A percentile compares a stretch with the other conserved stretches of the same genome.
phyloP scores from a whole-genome alignment of 2,113 vertebrate genomes.

The Synchiropus splendidus region DNA sequence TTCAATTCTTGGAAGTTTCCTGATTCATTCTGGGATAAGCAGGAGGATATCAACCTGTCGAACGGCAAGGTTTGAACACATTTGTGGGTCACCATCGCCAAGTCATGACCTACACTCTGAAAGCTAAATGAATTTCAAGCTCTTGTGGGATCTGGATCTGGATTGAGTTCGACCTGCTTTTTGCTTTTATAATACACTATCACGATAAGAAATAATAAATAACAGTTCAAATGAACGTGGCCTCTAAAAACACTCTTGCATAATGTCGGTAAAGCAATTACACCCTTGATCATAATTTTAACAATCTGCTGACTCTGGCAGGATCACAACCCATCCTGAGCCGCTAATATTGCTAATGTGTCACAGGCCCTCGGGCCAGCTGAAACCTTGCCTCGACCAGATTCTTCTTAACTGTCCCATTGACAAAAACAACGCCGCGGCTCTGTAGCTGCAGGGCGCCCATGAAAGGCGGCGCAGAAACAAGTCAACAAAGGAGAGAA shows the following conservation, averaged over 20 bases:
- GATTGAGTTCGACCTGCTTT: too few species aligned
- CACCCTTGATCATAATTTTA: neutral
- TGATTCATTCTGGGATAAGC: too few species aligned
- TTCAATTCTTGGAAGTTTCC: too few species aligned
- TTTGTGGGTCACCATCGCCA: too few species aligned
- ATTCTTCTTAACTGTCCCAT: constrained; percentile 19
- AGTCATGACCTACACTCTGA: too few species aligned
- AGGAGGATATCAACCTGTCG: too few species aligned
- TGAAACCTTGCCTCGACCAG: constrained; percentile 12
- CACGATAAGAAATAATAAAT: too few species aligned
- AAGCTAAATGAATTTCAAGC: too few species aligned
- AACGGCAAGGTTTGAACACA: too few species aligned
- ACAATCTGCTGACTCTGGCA: neutral
- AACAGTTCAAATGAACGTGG: neutral
- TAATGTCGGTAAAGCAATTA: neutral
- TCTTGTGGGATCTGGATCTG: too few species aligned
- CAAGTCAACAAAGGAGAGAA: constrained; percentile 7
- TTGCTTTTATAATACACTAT: too few species aligned
- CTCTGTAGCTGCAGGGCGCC: neutral
- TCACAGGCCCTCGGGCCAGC: constrained; percentile 1
- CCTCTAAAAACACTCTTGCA: neutral
- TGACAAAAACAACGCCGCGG: constrained; percentile 18
- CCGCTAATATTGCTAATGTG: neutral
- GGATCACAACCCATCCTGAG: neutral
- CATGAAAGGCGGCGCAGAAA: constrained; percentile 8